Evolutionary conservation across 2,888 invertebrate genomes (phyloP).

Genomic region (Oligia strigilis): DNA sequence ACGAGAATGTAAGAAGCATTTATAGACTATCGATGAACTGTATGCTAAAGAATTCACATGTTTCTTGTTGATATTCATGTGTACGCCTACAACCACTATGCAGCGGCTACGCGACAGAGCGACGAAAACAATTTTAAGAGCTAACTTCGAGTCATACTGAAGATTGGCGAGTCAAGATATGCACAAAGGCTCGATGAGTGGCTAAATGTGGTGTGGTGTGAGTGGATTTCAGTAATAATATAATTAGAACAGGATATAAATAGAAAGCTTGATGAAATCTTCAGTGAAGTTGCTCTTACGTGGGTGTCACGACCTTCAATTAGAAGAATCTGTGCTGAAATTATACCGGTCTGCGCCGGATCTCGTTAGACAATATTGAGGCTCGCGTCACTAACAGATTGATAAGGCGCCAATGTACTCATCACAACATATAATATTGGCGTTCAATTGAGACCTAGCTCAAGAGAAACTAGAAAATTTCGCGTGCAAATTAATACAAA

Average conservation of each 20-base stretch:
- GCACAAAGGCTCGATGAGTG: conserved; percentile 69
- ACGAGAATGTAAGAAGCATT: conserved; percentile 22
- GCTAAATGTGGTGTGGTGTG: conserved; percentile 79
- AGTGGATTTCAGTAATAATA: conserved; percentile 77
- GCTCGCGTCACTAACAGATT: conserved; percentile 73
- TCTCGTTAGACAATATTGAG: conserved; percentile 71
- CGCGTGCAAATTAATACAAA: conserved; percentile 66
- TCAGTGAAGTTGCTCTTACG: conserved; percentile 73
- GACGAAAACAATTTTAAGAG: conserved; percentile 66
- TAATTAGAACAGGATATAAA: conserved; percentile 85
- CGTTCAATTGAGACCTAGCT: conserved; percentile 71
- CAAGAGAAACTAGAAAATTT: conserved; percentile 64
- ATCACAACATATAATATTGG: conserved; percentile 70
- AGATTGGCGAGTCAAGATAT: conserved; percentile 74
- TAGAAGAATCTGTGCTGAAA: conserved; percentile 77
- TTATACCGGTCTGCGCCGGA: conserved; percentile 77
- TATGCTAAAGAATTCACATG: conserved; percentile 23
- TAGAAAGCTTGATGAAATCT: conserved; percentile 80
- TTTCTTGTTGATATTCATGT: conserved; percentile 21
- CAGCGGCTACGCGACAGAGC: conserved; percentile 41
- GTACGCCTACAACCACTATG: conserved; percentile 45
- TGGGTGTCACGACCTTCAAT: conserved; percentile 85
- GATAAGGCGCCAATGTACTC: conserved; percentile 77
- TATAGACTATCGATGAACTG: conserved; percentile 13
- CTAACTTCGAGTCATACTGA: conserved; percentile 64